Percentiles rank a stretch among this genome's conserved stretches.
Conservation (phyloP, 2,797 vertebrate species). For the Enteromius paludinosus region DNA sequence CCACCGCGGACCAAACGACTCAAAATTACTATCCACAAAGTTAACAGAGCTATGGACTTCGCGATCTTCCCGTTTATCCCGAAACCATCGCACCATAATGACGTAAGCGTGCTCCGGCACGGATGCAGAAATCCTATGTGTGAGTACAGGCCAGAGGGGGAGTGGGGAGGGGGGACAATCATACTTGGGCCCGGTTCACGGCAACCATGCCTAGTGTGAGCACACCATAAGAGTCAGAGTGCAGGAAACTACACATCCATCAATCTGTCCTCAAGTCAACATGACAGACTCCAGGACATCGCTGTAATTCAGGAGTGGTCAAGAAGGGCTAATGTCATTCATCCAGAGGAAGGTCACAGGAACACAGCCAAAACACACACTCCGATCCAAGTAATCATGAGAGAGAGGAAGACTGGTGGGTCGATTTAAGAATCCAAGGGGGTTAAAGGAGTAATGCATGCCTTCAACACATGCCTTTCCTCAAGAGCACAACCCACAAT, state of each 20-base stretch:
- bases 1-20: too few species aligned
- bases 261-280: constrained; percentile 59
- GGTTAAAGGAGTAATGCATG: constrained; percentile 47
- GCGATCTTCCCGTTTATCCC: too few species aligned
- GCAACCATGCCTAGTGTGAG: too few species aligned
- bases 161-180: too few species aligned
- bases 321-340: constrained; percentile 41
- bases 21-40: too few species aligned
- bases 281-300: constrained; percentile 63
- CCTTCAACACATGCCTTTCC: constrained; percentile 59
- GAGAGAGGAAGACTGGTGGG: constrained; percentile 40
- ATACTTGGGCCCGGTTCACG: too few species aligned
- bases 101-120: too few species aligned
- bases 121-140: too few species aligned
- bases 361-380: constrained; percentile 46
- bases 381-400: constrained; percentile 14
- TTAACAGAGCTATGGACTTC: too few species aligned
- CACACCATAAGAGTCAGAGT: constrained; percentile 62
- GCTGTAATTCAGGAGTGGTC: constrained; percentile 31
- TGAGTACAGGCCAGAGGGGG: too few species aligned
- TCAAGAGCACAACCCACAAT: neutral
- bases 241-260: constrained; percentile 62
- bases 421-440: constrained; percentile 21
- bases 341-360: constrained; percentile 42
- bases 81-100: too few species aligned